Base-by-base conservation (phyloP, 2,113 vertebrate species). In the Phrynocephalus versicolor region DNA sequence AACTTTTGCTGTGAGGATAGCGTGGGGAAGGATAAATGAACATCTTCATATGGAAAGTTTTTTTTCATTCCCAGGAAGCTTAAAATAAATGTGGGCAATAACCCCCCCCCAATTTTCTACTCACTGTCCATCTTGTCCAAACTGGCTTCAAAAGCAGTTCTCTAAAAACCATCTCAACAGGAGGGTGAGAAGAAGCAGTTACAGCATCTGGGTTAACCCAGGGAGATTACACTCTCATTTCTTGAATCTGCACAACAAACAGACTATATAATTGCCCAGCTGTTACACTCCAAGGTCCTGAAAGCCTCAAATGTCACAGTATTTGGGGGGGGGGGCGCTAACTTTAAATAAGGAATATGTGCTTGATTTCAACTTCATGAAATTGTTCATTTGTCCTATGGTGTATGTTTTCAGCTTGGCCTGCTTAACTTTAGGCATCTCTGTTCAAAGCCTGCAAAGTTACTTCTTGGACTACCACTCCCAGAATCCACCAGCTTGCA, bases 261-360 rank as follows among this genome's bases (percentile, higher is more conserved):
- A 39, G 15, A 5, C 74, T 71, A 86, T 84, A 76, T 91, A 92
- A 92, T 92, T 90, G 91, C 87, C 91, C 87, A 82, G 83, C 67
- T 1, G 3, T 92, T 91, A 93, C 89, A 88, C 91, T 92, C 77
- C 2, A 0, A 83, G 84, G 74, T 78, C 84, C 88, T 86, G 84
- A 85, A 89, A 86, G 84, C 88, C 85, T 88, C 76, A 90, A 94
- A 92, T 92, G 88, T 92, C 91, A 92, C 81, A 45, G 79, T 75
- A n/a, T 78, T 85, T 86, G 92, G 88, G 87, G 83, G 84, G 90
- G 89, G 90, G 83, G 84, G 90, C 88, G 90, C 81, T 71, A 74
- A 65, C 62, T 85, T 70, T 73, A 81, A 90, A 88, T 91, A 92
- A 82, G 35, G 81, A 90, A 91, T 88, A 87, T 91, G 25, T 30